Evolutionary conservation across 2,888 invertebrate species (phyloP), one percentile per base, ranked within the genome.

Genomic region (Ctenicera cuprea): DNA sequence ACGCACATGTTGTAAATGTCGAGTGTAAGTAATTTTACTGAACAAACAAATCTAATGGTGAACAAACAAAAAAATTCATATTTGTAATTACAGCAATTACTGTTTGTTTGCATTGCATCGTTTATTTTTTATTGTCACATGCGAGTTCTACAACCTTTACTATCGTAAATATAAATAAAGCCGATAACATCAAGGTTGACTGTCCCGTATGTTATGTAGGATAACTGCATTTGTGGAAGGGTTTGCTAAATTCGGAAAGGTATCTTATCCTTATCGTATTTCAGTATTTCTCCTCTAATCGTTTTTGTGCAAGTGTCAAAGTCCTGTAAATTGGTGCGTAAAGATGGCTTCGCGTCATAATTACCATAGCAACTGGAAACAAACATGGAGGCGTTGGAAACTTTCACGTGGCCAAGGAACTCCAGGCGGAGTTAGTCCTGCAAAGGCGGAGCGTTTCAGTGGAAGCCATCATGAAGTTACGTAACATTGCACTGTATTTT

Each of bases 361-460:
- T 84, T 78, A 78, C 83, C 80, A 84, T 85, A 80, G 82, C 79
- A 80, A 84, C 85, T 73, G 62, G 77, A 77, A 81, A 78, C 78
- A 82, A 80, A 81, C 78, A 78, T 76, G 73, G 77, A 74, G 80
- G 81, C 80, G 81, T 80, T 66, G 22, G 50, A 63, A 65, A 67
- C 75, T 76, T 79, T 80, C 83, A 82, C 81, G 81, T 79, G 80
- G 73, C 78, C 76, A 41, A 73, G 72, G 67, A 72, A 75, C 75
- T 74, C 73, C 63, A 68, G 82, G 81, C 74, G 82, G 81, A 80
- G 80, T 77, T 76, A 30, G 77, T 77, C 81, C 80, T 76, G 26
- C 41, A 66, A 33, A 75, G 74, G 77, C 76, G 82, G 81, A 69
- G 78, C 68, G 33, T 48, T 37, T 8, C 14, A 18, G 43, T 33